Percentiles rank a stretch among this genome's conserved stretches.
phyloP scores from a whole-genome alignment of 2,888 invertebrate species.

The Pemphredon lugubris region DNA sequence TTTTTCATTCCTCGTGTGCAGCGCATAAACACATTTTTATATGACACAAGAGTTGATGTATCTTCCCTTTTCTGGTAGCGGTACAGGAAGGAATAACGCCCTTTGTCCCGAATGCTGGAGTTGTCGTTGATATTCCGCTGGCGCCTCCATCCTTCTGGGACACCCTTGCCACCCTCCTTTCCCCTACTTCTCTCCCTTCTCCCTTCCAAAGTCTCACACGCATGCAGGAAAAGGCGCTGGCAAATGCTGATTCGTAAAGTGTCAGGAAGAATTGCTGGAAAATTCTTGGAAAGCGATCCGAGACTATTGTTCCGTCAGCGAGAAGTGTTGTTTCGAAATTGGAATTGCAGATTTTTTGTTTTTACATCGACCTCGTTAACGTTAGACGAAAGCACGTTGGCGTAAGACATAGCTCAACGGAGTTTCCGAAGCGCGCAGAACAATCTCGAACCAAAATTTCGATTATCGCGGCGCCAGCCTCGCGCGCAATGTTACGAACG shows the following conservation, averaged over 20 bases:
- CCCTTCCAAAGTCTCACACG: slow-evolving; percentile 1
- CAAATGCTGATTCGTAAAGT: slow-evolving; percentile 13
- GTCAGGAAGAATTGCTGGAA: no score
- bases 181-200: slow-evolving; percentile 7
- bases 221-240: slow-evolving; percentile 12
- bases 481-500: no score
- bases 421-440: no score
- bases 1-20: slow-evolving; percentile 68
- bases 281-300: no score
- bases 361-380: no score
- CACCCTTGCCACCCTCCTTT: slow-evolving; percentile 38
- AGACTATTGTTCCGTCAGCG: no score
- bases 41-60: slow-evolving; percentile 76
- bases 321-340: no score
- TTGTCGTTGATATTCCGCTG: slow-evolving; percentile 63
- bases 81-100: slow-evolving; percentile 65
- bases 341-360: no score
- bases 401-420: no score
- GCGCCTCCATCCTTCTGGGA: slow-evolving; percentile 55
- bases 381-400: no score
- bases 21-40: slow-evolving; percentile 78
- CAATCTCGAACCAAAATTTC: no score
- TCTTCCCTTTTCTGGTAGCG: slow-evolving; percentile 63
- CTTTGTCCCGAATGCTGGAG: slow-evolving; percentile 66
- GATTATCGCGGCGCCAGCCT: no score